phyloP scores from a whole-genome alignment of 2,797 vertebrate genomes.

The Amblyraja radiata region DNA sequence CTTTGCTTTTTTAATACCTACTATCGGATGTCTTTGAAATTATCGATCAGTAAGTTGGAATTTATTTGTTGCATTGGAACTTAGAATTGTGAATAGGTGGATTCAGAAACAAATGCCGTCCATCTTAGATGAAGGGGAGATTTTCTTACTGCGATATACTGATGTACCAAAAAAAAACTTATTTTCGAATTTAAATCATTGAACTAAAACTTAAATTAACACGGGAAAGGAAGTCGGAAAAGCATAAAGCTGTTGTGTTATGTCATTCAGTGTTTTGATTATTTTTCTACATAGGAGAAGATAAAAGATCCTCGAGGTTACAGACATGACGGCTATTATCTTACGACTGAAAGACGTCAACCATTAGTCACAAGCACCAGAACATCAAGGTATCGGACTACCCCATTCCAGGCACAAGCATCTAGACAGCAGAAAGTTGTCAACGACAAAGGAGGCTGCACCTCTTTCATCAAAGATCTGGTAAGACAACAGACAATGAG shows the following conservation, averaged over 20 bases:
- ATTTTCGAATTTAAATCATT: neutral
- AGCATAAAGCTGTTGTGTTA: neutral
- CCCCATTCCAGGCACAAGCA: neutral
- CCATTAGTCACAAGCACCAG: constrained; percentile 41
- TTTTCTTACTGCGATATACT: neutral
- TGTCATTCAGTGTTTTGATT: neutral
- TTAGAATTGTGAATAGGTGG: neutral
- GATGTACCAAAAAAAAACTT: neutral
- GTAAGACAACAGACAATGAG: constrained; percentile 49
- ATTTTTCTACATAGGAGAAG: neutral
- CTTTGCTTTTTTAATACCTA: neutral
- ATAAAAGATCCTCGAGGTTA: constrained; percentile 54
- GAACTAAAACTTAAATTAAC: neutral
- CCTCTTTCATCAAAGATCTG: constrained; percentile 59
- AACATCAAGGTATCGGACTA: constrained; percentile 52
- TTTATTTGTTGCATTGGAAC: neutral
- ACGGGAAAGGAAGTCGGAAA: neutral
- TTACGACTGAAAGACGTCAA: constrained; percentile 32
- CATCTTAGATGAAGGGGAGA: neutral
- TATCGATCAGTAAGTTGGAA: neutral
- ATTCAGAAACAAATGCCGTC: neutral
- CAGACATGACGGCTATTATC: constrained; percentile 55
- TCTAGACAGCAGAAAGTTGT: constrained; percentile 45
- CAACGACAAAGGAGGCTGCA: constrained; percentile 72
- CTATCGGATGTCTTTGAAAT: too few relatives aligned